Evolutionary conservation across 2,888 invertebrate genomes (phyloP).

Genomic region (Melanostoma mellinum): DNA sequence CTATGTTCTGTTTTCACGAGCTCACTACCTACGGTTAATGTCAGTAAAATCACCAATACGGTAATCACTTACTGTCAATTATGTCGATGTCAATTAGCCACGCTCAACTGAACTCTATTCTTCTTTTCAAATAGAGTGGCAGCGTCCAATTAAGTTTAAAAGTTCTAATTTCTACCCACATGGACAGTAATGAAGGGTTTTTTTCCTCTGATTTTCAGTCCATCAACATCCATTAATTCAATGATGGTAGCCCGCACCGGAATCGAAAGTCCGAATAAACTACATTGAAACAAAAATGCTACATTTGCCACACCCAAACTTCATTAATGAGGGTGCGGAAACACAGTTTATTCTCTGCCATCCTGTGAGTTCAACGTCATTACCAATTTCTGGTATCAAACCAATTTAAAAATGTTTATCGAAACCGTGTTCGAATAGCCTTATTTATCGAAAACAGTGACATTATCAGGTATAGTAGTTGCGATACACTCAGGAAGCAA

Average conservation of each 20-base stretch:
- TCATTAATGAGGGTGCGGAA: neutral
- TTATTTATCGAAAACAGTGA: conserved; percentile 19
- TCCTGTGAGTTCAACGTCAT: conserved; percentile 2
- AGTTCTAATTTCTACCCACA: conserved; percentile 6
- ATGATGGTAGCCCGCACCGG: neutral
- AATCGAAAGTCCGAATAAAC: conserved; percentile 1
- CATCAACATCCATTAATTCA: conserved; percentile 20
- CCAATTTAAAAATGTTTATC: neutral
- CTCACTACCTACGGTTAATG: too few species aligned
- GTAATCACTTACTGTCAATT: neutral
- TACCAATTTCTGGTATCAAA: conserved; percentile 8
- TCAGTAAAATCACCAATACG: neutral
- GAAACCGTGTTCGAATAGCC: neutral
- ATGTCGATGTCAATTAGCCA: neutral
- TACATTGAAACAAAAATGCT: neutral
- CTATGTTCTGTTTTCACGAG: too few species aligned
- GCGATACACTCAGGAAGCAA: conserved; percentile 17
- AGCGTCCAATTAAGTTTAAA: conserved; percentile 6
- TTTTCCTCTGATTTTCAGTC: neutral
- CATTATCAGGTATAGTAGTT: conserved; percentile 19
- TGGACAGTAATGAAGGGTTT: conserved; percentile 3
- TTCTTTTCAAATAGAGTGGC: neutral
- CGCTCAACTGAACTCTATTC: neutral
- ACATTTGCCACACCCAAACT: conserved; percentile 2
- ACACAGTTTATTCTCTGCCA: conserved; percentile 3